Evolutionary conservation across 2,797 vertebrate species (phyloP).

Genomic region (Melanotaenia boesemani): DNA sequence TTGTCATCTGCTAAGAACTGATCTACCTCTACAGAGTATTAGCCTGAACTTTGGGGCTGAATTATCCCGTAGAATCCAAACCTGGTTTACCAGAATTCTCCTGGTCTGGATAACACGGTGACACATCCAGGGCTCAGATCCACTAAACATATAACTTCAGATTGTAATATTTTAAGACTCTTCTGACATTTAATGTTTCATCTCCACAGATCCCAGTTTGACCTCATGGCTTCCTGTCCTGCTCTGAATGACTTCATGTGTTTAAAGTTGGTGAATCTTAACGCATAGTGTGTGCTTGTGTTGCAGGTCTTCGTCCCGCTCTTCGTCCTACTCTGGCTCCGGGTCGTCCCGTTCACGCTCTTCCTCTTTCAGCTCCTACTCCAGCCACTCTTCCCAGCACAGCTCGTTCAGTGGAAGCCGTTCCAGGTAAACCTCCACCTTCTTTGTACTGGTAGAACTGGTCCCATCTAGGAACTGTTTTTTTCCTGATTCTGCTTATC

Average conservation of each 20-base stretch:
- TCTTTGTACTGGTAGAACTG: not conserved
- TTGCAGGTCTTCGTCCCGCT: slow-evolving; percentile 93
- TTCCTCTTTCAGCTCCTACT: slow-evolving; percentile 96
- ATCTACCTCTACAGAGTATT: too few relatives aligned
- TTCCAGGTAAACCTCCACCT: slow-evolving; percentile 84
- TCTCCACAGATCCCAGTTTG: too few relatives aligned
- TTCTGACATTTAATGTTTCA: too few relatives aligned
- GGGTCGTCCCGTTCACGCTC: slow-evolving; percentile 92
- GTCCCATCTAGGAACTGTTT: too few relatives aligned
- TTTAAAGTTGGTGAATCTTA: not conserved
- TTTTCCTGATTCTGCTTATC: not conserved
- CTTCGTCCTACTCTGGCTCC: slow-evolving; percentile 94
- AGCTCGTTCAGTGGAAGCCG: slow-evolving; percentile 97
- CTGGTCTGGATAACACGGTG: too few relatives aligned
- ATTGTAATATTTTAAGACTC: too few relatives aligned
- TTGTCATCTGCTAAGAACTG: too few relatives aligned
- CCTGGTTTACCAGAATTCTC: too few relatives aligned
- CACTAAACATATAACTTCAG: too few relatives aligned
- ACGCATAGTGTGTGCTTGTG: not conserved
- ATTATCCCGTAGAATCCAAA: not conserved
- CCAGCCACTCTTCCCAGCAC: slow-evolving; percentile 94
- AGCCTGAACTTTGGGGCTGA: too few relatives aligned
- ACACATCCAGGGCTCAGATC: too few relatives aligned
- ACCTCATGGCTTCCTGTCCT: too few relatives aligned
- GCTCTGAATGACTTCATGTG: not conserved